Evolutionary conservation across 2,113 vertebrate genomes (phyloP), one percentile per base, ranked within the genome.

Genomic region (Sebastes schlegelii): DNA sequence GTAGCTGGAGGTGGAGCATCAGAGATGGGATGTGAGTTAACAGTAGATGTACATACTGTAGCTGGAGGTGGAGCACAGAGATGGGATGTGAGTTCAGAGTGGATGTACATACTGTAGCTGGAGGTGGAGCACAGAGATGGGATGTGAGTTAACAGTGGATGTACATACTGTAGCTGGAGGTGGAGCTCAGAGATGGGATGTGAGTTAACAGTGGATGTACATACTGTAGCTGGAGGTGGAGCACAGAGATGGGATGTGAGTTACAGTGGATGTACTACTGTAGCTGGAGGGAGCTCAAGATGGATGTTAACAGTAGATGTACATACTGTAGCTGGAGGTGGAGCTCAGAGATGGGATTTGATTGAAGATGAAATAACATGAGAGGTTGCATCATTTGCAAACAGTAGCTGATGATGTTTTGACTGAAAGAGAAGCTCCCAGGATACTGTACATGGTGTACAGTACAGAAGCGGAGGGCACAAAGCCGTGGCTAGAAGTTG

Each of bases 51-150:
- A 46, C 34, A 21, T 58, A 34, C n/a, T n/a, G n/a, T 0, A 61
- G 43, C 69, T 65, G 5, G 16, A 66, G 42, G n/a, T n/a, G n/a
- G n/a, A n/a, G n/a, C n/a, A n/a, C n/a, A n/a, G n/a, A n/a, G n/a
- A n/a, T n/a, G 6, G 55, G 0, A 1, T 2, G 9, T 11, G 17
- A 34, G 48, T 0, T 23, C 6, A 3, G 8, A 42, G 43, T 5
- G 11, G 51, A 51, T 60, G 4, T 13, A 46, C 21, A 23, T 58
- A 34, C 26, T 26, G 26, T 0, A 62, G 43, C 69, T 65, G 5
- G 11, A 66, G 43, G 26, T 34, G 26, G 1, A 34, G 26, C 26
- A 34, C 26, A 34, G 26, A 34, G 26, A 34, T 34, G 6, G 49
- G 0, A 1, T 2, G 5, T 12, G 17, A 40, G 48, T 0, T 23